Evolutionary conservation across 2,888 invertebrate genomes (phyloP).

Genomic region (Latrodectus hesperus): DNA sequence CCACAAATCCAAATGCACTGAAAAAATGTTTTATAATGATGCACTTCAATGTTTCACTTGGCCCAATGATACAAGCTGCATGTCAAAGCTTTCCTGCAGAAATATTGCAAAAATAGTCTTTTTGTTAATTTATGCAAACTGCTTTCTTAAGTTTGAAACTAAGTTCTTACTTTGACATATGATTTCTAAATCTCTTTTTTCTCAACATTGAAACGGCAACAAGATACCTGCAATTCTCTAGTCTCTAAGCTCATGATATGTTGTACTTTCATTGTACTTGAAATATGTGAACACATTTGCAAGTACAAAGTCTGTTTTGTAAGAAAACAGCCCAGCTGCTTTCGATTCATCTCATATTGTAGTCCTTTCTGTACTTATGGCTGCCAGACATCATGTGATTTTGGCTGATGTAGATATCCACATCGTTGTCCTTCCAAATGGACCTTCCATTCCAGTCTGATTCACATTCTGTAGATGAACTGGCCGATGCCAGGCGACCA

Average conservation of each 20-base stretch:
- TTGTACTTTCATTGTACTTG: constrained; percentile 1
- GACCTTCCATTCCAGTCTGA: constrained; percentile 78
- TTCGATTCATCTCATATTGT: constrained; percentile 37
- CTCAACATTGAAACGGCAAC: no score
- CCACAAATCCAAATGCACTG: no score
- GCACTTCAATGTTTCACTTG: no score
- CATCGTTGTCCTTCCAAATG: constrained; percentile 94
- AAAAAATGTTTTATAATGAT: no score
- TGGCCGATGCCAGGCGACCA: constrained; percentile 65
- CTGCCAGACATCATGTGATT: constrained; percentile 79
- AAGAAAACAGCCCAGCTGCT: background rate
- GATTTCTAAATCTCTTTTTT: no score
- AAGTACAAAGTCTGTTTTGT: background rate
- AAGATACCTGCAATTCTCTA: no score
- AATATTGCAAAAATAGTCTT: no score
- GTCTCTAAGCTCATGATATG: constrained; percentile 2
- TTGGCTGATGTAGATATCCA: constrained; percentile 95
- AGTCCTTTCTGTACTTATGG: constrained; percentile 41
- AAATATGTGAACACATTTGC: background rate
- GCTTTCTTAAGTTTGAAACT: no score
- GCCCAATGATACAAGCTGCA: no score
- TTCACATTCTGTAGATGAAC: constrained; percentile 81
- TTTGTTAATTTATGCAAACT: no score
- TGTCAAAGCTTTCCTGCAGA: no score
- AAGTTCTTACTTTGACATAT: no score